Percentiles rank a stretch among this genome's conserved stretches.
Conservation (phyloP, 1,140 invertebrate species). For the Medauroidea extradentata region DNA sequence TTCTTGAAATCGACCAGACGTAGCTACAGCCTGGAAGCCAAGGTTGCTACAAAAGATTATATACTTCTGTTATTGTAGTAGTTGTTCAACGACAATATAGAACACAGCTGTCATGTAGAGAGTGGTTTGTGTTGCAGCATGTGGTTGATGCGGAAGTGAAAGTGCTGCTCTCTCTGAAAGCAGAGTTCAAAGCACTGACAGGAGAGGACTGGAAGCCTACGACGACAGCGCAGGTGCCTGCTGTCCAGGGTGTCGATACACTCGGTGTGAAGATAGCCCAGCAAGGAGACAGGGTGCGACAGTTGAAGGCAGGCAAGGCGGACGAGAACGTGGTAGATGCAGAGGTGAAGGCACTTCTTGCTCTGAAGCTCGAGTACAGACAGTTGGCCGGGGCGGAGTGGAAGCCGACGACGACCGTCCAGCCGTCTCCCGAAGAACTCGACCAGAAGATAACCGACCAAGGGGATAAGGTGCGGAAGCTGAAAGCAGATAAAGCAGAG, state of each 20-base stretch:
- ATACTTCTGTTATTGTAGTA: no score
- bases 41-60: no score
- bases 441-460: slow-evolving; percentile 48
- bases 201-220: slow-evolving; percentile 60
- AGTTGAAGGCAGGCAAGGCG: slow-evolving; percentile 61
- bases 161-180: slow-evolving; percentile 61
- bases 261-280: slow-evolving; percentile 48
- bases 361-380: slow-evolving; percentile 78
- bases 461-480: slow-evolving; percentile 65
- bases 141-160: slow-evolving; percentile 61
- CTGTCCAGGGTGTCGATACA: slow-evolving; percentile 3
- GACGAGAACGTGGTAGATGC: slow-evolving; percentile 56
- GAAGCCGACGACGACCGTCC: slow-evolving; percentile 28
- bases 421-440: slow-evolving; percentile 9
- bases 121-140: not conserved
- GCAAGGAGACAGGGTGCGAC: slow-evolving; percentile 69
- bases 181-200: slow-evolving; percentile 59
- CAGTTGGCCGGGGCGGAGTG: slow-evolving; percentile 62
- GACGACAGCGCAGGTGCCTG: no score
- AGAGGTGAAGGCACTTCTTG: slow-evolving; percentile 68
- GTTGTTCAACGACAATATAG: no score
- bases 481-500: slow-evolving; percentile 62
- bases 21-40: no score
- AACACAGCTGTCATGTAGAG: not conserved
- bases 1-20: no score